Percentiles rank a stretch among this genome's conserved stretches.
Conservation (phyloP, 2,888 invertebrate species). For the Rhodophaea formosa region DNA sequence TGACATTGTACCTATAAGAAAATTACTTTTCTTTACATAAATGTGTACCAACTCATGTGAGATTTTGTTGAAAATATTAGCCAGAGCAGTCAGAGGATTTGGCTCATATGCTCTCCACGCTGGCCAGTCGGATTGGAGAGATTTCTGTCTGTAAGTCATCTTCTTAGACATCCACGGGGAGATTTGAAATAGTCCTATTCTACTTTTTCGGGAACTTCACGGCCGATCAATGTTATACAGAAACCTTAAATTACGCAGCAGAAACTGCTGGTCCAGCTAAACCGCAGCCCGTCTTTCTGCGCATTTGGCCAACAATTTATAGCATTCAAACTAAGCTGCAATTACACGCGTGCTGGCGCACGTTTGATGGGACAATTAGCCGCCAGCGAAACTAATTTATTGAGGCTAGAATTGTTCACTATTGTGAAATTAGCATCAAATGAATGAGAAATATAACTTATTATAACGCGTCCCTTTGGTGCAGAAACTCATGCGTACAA, state of each 20-base stretch:
- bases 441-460: constrained; percentile 4
- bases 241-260: too few species aligned
- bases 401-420: not conserved
- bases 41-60: not conserved
- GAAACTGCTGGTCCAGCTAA: constrained; percentile 1
- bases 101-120: too few species aligned
- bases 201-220: too few species aligned
- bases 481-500: too few species aligned
- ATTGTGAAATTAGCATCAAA: constrained; percentile 18
- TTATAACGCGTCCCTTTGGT: too few species aligned
- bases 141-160: too few species aligned
- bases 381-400: constrained; percentile 16
- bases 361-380: constrained; percentile 50
- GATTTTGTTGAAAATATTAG: too few species aligned
- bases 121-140: too few species aligned
- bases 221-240: too few species aligned
- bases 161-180: too few species aligned
- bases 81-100: too few species aligned
- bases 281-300: constrained; percentile 37
- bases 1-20: not conserved
- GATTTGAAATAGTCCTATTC: too few species aligned
- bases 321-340: constrained; percentile 37
- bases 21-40: not conserved
- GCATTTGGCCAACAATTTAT: constrained; percentile 58
- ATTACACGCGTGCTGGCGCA: constrained; percentile 42